Percentiles rank a stretch among this genome's conserved stretches.
These are phyloP conservation scores for Atta texana DNA, from an alignment of 1,140 invertebrate genomes.

Conservation along the genomic window DNA sequence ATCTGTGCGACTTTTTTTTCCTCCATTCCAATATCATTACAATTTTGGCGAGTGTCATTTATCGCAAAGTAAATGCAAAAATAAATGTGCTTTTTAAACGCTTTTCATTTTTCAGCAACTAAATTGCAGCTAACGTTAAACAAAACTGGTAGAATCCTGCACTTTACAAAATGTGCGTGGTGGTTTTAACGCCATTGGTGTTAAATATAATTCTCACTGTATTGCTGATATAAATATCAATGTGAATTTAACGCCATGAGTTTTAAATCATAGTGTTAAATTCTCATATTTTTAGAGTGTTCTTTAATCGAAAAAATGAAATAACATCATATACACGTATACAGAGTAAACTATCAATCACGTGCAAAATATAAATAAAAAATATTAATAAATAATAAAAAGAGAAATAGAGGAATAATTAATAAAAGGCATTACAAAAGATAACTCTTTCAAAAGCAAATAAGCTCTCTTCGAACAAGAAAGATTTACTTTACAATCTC, in stretches of 20 bases:
- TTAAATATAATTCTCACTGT: no score
- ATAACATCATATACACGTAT: no score
- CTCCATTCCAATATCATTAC: neutral
- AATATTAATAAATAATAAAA: neutral
- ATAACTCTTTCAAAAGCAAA: neutral
- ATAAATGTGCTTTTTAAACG: neutral
- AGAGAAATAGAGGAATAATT: neutral
- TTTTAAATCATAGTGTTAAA: no score
- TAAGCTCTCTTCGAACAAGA: neutral
- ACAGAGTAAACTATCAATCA: neutral
- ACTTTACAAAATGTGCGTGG: neutral
- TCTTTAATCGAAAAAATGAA: no score
- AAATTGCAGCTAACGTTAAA: conserved; percentile 19
- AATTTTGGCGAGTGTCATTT: neutral
- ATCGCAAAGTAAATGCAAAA: neutral
- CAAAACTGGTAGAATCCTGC: neutral
- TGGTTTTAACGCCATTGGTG: no score
- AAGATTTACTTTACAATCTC: neutral
- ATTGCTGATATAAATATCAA: no score
- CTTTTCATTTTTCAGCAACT: conserved; percentile 4
- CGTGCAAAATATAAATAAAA: neutral
- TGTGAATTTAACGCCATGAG: no score
- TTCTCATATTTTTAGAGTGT: no score
- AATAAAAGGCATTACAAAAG: neutral
- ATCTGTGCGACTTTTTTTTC: conserved; percentile 6